Conservation (phyloP, 2,888 invertebrate genomes). For the Drosophila greeni region DNA sequence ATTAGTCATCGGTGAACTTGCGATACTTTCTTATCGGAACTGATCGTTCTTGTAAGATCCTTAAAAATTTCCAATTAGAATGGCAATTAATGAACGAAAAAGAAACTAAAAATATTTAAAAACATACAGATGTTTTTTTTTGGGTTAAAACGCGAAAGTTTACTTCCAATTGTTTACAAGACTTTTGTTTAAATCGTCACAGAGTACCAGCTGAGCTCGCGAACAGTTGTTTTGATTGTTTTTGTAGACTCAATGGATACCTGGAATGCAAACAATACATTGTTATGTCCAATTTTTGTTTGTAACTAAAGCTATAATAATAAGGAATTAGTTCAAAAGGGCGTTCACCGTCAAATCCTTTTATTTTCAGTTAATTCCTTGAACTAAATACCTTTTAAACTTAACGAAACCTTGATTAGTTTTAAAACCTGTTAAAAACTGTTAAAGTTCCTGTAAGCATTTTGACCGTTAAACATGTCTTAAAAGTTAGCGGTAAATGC, state of each 20-base stretch:
- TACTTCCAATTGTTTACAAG: background rate
- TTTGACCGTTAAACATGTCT: no score
- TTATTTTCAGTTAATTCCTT: no score
- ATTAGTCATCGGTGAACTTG: slow-evolving; percentile 1
- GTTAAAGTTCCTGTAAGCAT: no score
- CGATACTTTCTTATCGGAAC: background rate
- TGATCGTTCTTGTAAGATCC: background rate
- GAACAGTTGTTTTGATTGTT: slow-evolving; percentile 9
- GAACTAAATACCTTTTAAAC: background rate
- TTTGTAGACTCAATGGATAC: background rate
- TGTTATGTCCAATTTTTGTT: background rate
- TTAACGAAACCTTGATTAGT: background rate
- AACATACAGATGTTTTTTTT: background rate
- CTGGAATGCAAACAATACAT: no score
- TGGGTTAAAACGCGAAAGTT: background rate
- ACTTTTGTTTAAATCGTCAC: background rate
- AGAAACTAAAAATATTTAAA: background rate
- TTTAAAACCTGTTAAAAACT: background rate
- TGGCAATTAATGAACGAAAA: background rate
- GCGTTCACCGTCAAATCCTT: background rate
- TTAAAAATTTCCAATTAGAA: background rate
- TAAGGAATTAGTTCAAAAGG: background rate
- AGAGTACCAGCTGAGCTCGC: background rate
- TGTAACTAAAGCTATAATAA: background rate
- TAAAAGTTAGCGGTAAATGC: no score